Evolutionary conservation across 2,113 vertebrate species (phyloP).

Genomic region (Siniperca chuatsi): DNA sequence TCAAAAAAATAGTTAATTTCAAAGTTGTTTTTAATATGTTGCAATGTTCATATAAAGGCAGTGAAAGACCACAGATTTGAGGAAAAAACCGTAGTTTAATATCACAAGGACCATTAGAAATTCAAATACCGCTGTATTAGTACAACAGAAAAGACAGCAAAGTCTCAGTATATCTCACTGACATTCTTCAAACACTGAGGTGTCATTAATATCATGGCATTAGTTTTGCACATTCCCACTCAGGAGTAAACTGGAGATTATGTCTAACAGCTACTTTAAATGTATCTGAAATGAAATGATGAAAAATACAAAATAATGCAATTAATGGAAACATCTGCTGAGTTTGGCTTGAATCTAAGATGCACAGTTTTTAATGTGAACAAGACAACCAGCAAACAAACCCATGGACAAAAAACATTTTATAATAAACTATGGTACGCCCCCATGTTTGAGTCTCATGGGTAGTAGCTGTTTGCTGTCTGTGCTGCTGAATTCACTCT

Average conservation of each 20-base stretch:
- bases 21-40: not conserved
- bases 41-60: not conserved
- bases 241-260: conserved; percentile 4
- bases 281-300: not conserved
- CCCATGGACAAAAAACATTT: not conserved
- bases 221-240: not conserved
- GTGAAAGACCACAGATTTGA: not conserved
- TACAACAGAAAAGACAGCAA: not conserved
- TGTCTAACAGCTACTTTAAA: not conserved
- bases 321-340: not conserved
- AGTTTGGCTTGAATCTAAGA: not conserved
- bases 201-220: conserved; percentile 7
- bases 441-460: not conserved
- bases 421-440: too few species aligned
- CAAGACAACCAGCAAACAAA: not conserved
- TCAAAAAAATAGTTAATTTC: not conserved
- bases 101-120: not conserved
- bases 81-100: not conserved
- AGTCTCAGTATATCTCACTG: not conserved
- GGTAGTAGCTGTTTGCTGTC: not conserved
- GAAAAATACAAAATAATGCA: not conserved
- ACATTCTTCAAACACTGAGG: not conserved
- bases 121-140: not conserved
- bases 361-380: not conserved
- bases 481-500: not conserved